Conservation (phyloP, 2,888 invertebrate genomes). For the Augiades crinisus region DNA sequence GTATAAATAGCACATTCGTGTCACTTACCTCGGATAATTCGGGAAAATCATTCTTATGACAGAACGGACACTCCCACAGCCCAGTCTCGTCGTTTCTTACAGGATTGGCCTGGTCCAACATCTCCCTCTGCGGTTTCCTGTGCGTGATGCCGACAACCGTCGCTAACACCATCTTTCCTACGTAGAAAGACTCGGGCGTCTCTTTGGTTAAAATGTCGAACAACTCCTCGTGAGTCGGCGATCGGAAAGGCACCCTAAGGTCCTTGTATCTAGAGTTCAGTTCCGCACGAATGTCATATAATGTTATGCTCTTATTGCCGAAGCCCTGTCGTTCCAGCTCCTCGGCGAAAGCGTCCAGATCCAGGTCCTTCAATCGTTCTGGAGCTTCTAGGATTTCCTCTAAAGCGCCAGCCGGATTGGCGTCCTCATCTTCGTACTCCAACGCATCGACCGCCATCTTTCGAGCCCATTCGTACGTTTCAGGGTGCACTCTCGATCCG, state of each 20-base stretch:
- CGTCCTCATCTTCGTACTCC: slow-evolving; percentile 98
- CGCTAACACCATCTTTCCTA: slow-evolving; percentile 92
- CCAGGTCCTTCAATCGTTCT: slow-evolving; percentile 95
- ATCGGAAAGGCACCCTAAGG: slow-evolving; percentile 87
- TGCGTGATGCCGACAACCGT: slow-evolving; percentile 91
- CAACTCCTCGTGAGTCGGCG: slow-evolving; percentile 91
- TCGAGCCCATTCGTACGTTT: slow-evolving; percentile 99
- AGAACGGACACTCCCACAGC: slow-evolving; percentile 98
- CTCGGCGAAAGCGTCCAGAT: slow-evolving; percentile 98
- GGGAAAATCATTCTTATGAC: slow-evolving; percentile 96
- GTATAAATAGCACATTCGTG: too few relatives aligned
- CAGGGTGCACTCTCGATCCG: slow-evolving; percentile 98
- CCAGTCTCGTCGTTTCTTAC: slow-evolving; percentile 96
- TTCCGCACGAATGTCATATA: slow-evolving; percentile 98
- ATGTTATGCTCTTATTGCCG: slow-evolving; percentile 94
- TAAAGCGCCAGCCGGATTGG: slow-evolving; percentile 97
- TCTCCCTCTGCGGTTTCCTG: slow-evolving; percentile 94
- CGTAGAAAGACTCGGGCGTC: slow-evolving; percentile 95
- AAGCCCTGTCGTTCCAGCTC: slow-evolving; percentile 96
- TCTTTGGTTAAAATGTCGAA: slow-evolving; percentile 99
- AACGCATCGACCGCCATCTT: slow-evolving; percentile 99
- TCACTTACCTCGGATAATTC: slow-evolving; percentile 92
- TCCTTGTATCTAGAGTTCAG: slow-evolving; percentile 97
- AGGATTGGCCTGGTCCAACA: slow-evolving; percentile 97
- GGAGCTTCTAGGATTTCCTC: slow-evolving; percentile 99